Percentiles rank a stretch among this genome's conserved stretches.
Conservation (phyloP, 1,140 invertebrate genomes). For the Heterodera schachtii region DNA sequence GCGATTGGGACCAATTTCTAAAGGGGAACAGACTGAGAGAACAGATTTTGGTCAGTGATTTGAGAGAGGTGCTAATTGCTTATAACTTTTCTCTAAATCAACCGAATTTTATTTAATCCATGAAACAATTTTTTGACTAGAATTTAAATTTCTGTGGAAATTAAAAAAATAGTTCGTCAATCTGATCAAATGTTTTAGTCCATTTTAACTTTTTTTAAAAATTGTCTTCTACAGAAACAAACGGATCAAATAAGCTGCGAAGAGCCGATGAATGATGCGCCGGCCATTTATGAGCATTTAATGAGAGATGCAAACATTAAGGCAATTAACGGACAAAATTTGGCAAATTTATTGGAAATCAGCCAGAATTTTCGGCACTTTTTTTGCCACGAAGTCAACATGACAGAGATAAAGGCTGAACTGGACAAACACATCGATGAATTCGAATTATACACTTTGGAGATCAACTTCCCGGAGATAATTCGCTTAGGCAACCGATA, state of each 20-base stretch:
- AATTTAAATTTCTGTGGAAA: too few species aligned
- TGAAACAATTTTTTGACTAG: too few species aligned
- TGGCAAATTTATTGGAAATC: neutral
- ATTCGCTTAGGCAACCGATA: neutral
- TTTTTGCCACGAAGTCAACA: neutral
- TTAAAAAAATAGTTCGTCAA: too few species aligned
- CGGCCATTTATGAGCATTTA: neutral
- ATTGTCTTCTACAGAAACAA: too few species aligned
- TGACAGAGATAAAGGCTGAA: neutral
- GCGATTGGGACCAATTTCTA: neutral
- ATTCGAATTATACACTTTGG: neutral
- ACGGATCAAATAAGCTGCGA: neutral
- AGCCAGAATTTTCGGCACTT: neutral
- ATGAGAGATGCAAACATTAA: neutral
- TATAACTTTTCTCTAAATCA: too few species aligned
- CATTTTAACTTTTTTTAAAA: too few species aligned
- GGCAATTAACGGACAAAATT: neutral
- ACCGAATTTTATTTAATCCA: too few species aligned
- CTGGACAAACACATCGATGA: neutral
- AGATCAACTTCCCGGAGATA: neutral
- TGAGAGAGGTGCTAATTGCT: neutral
- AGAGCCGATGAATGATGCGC: neutral
- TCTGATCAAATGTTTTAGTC: too few species aligned
- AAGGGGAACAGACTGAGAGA: neutral
- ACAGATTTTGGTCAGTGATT: neutral